A percentile compares a stretch with the other conserved stretches of the same genome.
These are phyloP conservation scores for Nymphalis polychloros DNA, from an alignment of 2,888 invertebrate genomes.

Conservation along the genomic window DNA sequence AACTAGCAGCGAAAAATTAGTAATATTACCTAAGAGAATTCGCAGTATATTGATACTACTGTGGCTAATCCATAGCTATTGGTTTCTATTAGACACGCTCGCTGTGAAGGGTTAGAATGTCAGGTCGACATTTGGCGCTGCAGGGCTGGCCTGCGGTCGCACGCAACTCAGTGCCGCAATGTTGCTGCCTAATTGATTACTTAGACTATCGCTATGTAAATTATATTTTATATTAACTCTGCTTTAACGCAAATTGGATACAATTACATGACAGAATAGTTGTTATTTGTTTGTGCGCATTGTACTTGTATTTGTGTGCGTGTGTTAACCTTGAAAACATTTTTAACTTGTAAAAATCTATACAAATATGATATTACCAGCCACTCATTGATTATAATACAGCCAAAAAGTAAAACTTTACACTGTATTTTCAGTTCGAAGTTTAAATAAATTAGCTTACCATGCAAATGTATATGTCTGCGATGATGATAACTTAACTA, in stretches of 20 bases:
- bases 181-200: slow-evolving; percentile 50
- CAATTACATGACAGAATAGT: neutral
- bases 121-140: slow-evolving; percentile 51
- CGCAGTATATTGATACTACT: neutral
- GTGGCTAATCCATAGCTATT: slow-evolving; percentile 3
- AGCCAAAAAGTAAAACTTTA: no score
- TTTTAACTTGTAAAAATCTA: no score
- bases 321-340: no score
- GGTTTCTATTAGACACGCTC: slow-evolving; percentile 34
- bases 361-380: no score
- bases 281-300: neutral
- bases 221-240: neutral
- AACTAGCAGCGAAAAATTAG: no score
- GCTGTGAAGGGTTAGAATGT: slow-evolving; percentile 44
- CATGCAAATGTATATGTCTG: no score
- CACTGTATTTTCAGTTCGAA: no score
- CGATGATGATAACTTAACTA: no score
- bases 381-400: no score
- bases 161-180: slow-evolving; percentile 47
- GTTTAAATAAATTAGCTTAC: no score
- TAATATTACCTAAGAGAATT: neutral
- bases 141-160: slow-evolving; percentile 43
- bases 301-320: no score
- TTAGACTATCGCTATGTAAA: slow-evolving; percentile 24
- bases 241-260: neutral